These are phyloP conservation scores for Aspidiotus rigidus DNA, from an alignment of 2,888 invertebrate genomes.

Conservation along the genomic window DNA sequence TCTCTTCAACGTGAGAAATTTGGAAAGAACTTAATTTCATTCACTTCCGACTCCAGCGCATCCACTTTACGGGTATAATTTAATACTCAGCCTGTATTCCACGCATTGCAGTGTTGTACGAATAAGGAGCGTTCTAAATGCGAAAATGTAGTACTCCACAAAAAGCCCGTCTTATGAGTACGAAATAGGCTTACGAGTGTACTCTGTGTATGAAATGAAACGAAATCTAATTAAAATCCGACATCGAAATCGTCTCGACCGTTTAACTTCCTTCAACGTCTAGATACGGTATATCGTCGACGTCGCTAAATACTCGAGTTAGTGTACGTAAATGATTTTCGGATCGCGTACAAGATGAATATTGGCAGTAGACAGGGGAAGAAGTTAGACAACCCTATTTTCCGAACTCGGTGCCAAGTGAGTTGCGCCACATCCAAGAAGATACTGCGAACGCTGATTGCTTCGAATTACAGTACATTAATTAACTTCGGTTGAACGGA, in stretches of 20 bases:
- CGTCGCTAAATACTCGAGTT: conserved; percentile 15
- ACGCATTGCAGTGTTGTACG: too few relatives aligned
- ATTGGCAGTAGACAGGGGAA: conserved; percentile 9
- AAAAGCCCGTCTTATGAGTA: background rate
- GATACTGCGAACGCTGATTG: conserved; percentile 26
- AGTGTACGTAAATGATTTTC: conserved; percentile 28
- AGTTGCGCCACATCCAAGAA: conserved; percentile 21
- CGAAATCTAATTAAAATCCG: conserved; percentile 33
- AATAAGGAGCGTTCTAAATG: too few relatives aligned
- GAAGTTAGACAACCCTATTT: conserved; percentile 33
- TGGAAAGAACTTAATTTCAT: too few relatives aligned
- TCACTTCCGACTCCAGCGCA: too few relatives aligned
- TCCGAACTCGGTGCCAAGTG: conserved; percentile 30
- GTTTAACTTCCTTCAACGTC: too few relatives aligned
- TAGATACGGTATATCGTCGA: background rate
- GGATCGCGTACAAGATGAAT: conserved; percentile 13
- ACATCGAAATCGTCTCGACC: conserved; percentile 5
- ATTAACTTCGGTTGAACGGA: conserved; percentile 23
- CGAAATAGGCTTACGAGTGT: conserved; percentile 15
- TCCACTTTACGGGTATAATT: too few relatives aligned
- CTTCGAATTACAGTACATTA: conserved; percentile 30
- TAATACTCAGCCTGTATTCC: too few relatives aligned
- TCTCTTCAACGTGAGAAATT: too few relatives aligned
- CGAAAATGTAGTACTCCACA: too few relatives aligned
- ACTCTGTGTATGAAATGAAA: conserved; percentile 28